A percentile compares a stretch with the other conserved stretches of the same genome.
Conservation (phyloP, 2,888 invertebrate genomes). For the Folsomia manolachei region DNA sequence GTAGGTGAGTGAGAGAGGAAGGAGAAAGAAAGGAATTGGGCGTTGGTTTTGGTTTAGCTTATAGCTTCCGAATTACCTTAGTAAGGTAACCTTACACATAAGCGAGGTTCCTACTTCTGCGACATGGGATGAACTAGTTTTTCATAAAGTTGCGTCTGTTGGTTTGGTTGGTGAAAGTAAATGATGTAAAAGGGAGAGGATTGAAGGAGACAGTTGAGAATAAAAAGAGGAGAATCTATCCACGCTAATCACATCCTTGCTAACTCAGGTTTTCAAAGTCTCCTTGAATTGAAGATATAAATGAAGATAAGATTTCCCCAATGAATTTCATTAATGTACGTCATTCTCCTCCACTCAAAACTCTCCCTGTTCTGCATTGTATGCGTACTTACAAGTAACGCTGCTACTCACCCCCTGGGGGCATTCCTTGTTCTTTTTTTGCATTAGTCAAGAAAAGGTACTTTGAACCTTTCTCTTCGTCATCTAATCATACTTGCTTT, state of each 20-base stretch:
- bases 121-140: neutral
- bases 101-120: too few species aligned
- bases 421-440: neutral
- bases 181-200: constrained; percentile 15
- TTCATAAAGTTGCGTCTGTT: neutral
- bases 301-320: constrained; percentile 21
- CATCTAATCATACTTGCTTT: too few species aligned
- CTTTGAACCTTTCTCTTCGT: neutral
- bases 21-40: neutral
- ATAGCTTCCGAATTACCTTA: too few species aligned
- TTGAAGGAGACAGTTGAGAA: constrained; percentile 17
- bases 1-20: neutral
- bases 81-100: too few species aligned
- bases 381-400: too few species aligned
- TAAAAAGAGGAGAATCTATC: constrained; percentile 15
- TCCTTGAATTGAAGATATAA: constrained; percentile 14
- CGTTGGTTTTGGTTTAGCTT: neutral
- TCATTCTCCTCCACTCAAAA: too few species aligned
- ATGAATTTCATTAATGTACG: constrained; percentile 20
- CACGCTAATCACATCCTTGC: constrained; percentile 17
- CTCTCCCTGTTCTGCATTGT: too few species aligned
- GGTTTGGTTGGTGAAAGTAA: constrained; percentile 6
- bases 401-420: neutral
- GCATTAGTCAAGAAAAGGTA: neutral
- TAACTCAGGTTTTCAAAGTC: constrained; percentile 18